These are phyloP conservation scores for Melanotaenia maccullochi DNA, from an alignment of 2,797 vertebrate species.

Conservation along the genomic window DNA sequence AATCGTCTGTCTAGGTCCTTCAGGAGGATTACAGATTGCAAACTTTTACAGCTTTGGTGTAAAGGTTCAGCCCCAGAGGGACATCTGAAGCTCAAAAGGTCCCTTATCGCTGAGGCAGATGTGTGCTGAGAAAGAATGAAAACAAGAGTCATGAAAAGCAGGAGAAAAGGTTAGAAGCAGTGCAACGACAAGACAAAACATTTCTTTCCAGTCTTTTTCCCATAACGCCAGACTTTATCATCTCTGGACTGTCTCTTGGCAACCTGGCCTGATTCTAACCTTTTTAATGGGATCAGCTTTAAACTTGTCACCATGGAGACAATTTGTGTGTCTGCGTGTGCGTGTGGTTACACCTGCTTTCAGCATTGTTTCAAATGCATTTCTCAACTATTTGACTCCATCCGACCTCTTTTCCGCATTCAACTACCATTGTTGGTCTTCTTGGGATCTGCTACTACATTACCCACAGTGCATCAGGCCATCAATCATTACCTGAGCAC, in stretches of 20 bases:
- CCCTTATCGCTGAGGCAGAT: conserved; percentile 61
- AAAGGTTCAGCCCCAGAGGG: conserved; percentile 49
- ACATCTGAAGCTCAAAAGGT: conserved; percentile 48
- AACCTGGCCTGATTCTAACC: conserved; percentile 16
- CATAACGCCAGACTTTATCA: conserved; percentile 46
- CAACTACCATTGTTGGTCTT: conserved; percentile 66
- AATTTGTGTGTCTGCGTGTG: neutral
- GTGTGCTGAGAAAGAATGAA: conserved; percentile 60
- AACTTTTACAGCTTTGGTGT: conserved; percentile 41
- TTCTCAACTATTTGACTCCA: conserved; percentile 11
- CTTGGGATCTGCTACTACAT: conserved; percentile 71
- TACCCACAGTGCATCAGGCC: conserved; percentile 72
- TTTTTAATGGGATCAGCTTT: conserved; percentile 43
- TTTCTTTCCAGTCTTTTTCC: conserved; percentile 40
- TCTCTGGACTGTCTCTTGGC: conserved; percentile 42
- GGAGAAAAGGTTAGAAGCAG: conserved; percentile 52
- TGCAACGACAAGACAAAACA: conserved; percentile 57
- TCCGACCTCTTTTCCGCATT: conserved; percentile 18
- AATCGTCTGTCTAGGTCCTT: conserved; percentile 15
- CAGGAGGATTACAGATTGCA: conserved; percentile 31
- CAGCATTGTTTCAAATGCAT: conserved; percentile 1
- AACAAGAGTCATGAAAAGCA: conserved; percentile 60
- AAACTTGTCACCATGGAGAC: conserved; percentile 37
- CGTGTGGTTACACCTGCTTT: neutral
- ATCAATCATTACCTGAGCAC: conserved; percentile 70